A percentile compares a stretch with the other conserved stretches of the same genome.
phyloP scores from a whole-genome alignment of 2,888 invertebrate genomes.

The Dichetophora obliterata region DNA sequence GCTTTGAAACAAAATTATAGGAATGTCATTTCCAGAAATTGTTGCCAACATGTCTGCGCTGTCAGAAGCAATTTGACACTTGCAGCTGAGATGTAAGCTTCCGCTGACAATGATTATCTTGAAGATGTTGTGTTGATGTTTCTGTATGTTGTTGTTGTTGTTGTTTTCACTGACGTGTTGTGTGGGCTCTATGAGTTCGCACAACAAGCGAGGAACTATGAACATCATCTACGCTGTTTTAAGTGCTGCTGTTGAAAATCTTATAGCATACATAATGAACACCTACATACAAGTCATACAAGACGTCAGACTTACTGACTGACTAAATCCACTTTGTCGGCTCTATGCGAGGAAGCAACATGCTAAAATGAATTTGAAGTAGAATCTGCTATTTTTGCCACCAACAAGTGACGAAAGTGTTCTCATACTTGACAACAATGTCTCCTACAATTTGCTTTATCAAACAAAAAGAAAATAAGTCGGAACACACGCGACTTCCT shows the following conservation, averaged over 20 bases:
- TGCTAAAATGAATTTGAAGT: neutral
- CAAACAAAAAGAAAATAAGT: neutral
- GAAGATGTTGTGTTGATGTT: neutral
- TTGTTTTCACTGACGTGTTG: neutral
- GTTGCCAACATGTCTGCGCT: constrained; percentile 32
- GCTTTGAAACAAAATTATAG: neutral
- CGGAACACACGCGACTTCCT: constrained; percentile 22
- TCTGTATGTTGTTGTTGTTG: neutral
- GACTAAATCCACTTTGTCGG: neutral
- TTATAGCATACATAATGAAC: too few species aligned
- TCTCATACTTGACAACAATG: constrained; percentile 57
- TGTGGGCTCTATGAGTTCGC: constrained; percentile 4
- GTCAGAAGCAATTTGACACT: constrained; percentile 22
- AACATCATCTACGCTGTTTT: too few species aligned
- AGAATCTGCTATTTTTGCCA: neutral
- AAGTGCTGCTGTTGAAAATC: too few species aligned
- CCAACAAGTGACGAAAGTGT: constrained; percentile 60
- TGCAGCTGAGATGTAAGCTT: constrained; percentile 13
- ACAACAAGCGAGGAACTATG: neutral
- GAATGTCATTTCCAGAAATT: neutral
- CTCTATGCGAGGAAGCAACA: neutral
- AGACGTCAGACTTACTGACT: neutral
- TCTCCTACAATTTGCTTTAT: neutral
- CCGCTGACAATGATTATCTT: neutral
- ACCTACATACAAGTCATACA: too few species aligned